phyloP scores from a whole-genome alignment of 2,888 invertebrate genomes.

The Euplexia lucipara region DNA sequence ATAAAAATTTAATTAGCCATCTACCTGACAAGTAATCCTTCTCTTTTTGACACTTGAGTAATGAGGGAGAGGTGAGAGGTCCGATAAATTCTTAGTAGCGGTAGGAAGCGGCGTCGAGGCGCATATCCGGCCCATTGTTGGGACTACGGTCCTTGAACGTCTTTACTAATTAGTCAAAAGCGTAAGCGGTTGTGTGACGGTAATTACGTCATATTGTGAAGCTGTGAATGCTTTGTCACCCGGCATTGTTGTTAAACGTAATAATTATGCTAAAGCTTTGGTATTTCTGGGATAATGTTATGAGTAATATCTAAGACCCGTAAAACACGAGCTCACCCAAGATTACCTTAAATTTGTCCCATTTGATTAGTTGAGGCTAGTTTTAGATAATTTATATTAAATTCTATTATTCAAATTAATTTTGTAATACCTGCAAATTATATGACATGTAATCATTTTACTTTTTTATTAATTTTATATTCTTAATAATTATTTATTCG shows the following conservation, averaged over 20 bases:
- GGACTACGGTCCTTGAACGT: constrained; percentile 76
- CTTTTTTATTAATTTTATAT: no score
- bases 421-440: no score
- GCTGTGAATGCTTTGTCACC: constrained; percentile 59
- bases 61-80: constrained; percentile 66
- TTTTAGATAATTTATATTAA: no score
- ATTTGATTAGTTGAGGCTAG: no score
- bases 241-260: constrained; percentile 56
- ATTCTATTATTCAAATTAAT: no score
- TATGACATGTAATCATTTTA: no score
- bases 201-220: constrained; percentile 64
- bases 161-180: constrained; percentile 78
- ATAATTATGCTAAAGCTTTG: constrained; percentile 42
- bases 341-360: no score
- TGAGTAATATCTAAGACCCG: not conserved
- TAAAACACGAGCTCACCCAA: no score
- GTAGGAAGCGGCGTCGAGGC: constrained; percentile 84
- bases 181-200: constrained; percentile 76
- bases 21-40: constrained; percentile 72
- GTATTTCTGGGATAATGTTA: constrained; percentile 36
- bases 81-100: constrained; percentile 69
- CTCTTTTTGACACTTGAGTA: constrained; percentile 64
- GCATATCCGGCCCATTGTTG: constrained; percentile 82
- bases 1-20: constrained; percentile 86
- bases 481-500: no score